Percentiles rank a stretch among this genome's conserved stretches.
phyloP scores from a whole-genome alignment of 2,888 invertebrate species.

The Eupithecia insigniata region DNA sequence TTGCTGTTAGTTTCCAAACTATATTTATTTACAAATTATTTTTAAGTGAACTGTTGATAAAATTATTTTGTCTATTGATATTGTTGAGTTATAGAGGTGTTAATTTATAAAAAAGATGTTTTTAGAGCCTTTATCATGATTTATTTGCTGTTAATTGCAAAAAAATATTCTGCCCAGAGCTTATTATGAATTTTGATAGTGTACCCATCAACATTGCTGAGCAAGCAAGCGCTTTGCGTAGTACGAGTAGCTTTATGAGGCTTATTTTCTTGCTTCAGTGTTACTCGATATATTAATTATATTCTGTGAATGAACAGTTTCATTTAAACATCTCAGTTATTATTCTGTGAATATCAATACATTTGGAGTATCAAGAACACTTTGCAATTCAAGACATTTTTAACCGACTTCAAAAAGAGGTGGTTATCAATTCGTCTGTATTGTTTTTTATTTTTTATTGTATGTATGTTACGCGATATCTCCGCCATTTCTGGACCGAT shows the following conservation, averaged over 20 bases:
- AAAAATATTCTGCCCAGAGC: neutral
- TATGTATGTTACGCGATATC: too few relatives aligned
- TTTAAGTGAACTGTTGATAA: constrained; percentile 2
- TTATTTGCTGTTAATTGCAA: neutral
- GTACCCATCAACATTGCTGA: neutral
- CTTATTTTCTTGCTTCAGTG: neutral
- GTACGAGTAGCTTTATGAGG: neutral
- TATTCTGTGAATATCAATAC: neutral
- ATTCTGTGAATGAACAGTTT: neutral
- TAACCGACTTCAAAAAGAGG: too few relatives aligned
- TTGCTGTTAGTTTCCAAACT: constrained; percentile 22
- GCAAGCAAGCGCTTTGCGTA: neutral
- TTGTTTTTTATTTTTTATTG: too few relatives aligned
- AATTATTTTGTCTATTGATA: neutral
- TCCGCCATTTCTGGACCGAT: too few relatives aligned
- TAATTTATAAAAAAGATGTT: constrained; percentile 2
- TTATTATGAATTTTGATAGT: neutral
- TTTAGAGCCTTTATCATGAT: neutral
- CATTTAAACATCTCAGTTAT: neutral
- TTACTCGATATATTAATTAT: neutral
- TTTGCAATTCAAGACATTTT: neutral
- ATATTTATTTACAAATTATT: constrained; percentile 16
- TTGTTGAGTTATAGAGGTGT: neutral
- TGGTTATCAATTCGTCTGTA: too few relatives aligned
- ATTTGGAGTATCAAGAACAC: neutral